Percentiles rank a stretch among this genome's conserved stretches.
phyloP scores from a whole-genome alignment of 2,797 vertebrate genomes.

The Pampus argenteus region DNA sequence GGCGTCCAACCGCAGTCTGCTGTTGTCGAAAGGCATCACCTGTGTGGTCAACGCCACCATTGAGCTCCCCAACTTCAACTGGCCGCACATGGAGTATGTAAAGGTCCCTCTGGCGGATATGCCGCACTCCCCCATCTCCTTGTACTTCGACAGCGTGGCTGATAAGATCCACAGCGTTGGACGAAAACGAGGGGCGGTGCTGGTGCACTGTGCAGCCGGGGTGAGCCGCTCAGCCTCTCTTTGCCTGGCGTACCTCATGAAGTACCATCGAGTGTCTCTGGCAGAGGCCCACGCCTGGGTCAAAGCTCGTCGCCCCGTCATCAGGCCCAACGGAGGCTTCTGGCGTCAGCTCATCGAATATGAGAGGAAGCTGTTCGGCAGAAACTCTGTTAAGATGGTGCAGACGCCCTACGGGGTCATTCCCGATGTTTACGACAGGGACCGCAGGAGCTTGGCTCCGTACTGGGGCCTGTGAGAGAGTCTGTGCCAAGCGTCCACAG shows the following conservation, averaged over 20 bases:
- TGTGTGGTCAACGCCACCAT: constrained; percentile 97
- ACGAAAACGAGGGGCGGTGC: constrained; percentile 92
- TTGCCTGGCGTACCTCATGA: constrained; percentile 98
- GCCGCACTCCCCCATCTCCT: constrained; percentile 94
- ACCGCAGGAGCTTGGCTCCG: constrained; percentile 92
- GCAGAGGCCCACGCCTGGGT: constrained; percentile 97
- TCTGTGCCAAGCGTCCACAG: neutral
- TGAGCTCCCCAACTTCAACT: constrained; percentile 98
- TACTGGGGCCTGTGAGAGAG: constrained; percentile 93
- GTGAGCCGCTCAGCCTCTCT: constrained; percentile 97
- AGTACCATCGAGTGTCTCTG: constrained; percentile 93
- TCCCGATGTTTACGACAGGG: constrained; percentile 94
- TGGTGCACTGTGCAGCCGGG: constrained; percentile 96
- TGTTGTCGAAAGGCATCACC: constrained; percentile 95
- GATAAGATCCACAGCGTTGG: constrained; percentile 97
- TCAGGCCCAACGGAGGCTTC: constrained; percentile 96
- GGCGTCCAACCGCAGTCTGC: constrained; percentile 95
- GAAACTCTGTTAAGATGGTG: constrained; percentile 96
- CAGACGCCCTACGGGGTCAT: constrained; percentile 95
- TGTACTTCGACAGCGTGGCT: constrained; percentile 96
- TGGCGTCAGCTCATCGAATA: constrained; percentile 98
- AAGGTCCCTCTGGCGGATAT: constrained; percentile 96
- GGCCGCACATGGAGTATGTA: constrained; percentile 97
- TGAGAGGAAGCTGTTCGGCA: constrained; percentile 96
- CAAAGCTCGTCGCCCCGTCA: constrained; percentile 93